These are phyloP conservation scores for Baronia brevicornis DNA, from an alignment of 2,888 invertebrate genomes.

Conservation along the genomic window DNA sequence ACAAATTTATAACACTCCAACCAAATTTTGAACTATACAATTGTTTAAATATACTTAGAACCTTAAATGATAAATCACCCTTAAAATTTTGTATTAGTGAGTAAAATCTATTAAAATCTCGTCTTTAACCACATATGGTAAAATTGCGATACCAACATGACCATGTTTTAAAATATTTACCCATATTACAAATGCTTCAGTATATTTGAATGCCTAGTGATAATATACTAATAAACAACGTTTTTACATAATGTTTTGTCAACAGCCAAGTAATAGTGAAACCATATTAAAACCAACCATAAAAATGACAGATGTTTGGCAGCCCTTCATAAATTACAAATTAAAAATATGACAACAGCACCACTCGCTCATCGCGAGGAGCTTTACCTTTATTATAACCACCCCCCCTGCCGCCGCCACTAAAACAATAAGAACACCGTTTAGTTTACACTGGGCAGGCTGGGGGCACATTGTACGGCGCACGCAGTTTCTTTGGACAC, in stretches of 20 bases:
- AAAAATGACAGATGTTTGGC: constrained; percentile 45
- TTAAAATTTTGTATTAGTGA: too few species aligned
- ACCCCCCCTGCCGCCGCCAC: constrained; percentile 96
- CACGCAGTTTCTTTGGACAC: constrained; percentile 73
- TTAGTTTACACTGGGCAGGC: constrained; percentile 81
- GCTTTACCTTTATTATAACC: constrained; percentile 98
- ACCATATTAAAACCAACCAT: constrained; percentile 15
- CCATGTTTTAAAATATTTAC: too few species aligned
- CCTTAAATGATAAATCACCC: too few species aligned
- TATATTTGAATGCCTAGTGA: too few species aligned
- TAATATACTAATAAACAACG: constrained; percentile 3
- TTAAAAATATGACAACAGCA: constrained; percentile 81
- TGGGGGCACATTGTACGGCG: constrained; percentile 71
- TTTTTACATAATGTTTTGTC: constrained; percentile 25
- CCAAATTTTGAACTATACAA: too few species aligned
- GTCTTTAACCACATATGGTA: too few species aligned
- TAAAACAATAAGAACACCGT: constrained; percentile 90
- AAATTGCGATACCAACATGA: too few species aligned
- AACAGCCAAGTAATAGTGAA: constrained; percentile 36
- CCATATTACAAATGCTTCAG: too few species aligned
- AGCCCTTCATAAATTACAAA: constrained; percentile 67
- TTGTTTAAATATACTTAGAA: too few species aligned
- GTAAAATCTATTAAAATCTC: too few species aligned
- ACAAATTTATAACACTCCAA: too few species aligned
- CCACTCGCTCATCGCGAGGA: constrained; percentile 83